These are phyloP conservation scores for Rhopalosiphum maidis DNA, from an alignment of 1,140 invertebrate species.

Conservation along the genomic window DNA sequence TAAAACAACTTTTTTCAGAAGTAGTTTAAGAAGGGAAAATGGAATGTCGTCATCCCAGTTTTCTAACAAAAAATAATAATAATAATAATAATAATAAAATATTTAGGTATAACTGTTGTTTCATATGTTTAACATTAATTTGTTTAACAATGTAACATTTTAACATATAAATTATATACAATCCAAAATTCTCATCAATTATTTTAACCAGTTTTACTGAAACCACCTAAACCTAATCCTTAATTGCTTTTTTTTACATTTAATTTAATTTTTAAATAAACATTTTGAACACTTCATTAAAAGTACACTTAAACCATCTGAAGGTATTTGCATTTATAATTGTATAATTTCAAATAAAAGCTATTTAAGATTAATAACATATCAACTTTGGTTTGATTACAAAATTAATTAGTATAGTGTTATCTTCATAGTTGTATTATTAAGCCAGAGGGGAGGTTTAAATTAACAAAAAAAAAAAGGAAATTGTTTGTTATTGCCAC, in stretches of 20 bases:
- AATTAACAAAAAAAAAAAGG: not conserved
- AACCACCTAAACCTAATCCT: not conserved
- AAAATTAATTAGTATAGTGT: no score
- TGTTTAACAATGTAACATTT: not conserved
- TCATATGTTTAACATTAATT: not conserved
- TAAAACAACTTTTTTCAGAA: conserved; percentile 22
- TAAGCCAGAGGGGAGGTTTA: not conserved
- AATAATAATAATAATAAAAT: not conserved
- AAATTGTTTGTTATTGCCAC: not conserved
- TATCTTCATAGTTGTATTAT: no score
- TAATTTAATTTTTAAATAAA: not conserved
- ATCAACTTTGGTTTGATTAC: no score
- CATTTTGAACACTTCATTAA: not conserved
- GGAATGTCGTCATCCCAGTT: not conserved
- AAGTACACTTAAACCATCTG: not conserved
- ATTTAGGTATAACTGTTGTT: conserved; percentile 20
- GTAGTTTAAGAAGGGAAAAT: conserved; percentile 13
- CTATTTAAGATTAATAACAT: no score
- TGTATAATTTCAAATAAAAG: not conserved
- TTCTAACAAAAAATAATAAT: not conserved
- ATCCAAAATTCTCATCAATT: not conserved
- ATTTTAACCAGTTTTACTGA: not conserved
- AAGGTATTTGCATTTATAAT: not conserved
- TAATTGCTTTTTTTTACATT: not conserved
- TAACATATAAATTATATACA: not conserved